Evolutionary conservation across 2,797 vertebrate genomes (phyloP).

Genomic region (Sebastes hopkinsi): DNA sequence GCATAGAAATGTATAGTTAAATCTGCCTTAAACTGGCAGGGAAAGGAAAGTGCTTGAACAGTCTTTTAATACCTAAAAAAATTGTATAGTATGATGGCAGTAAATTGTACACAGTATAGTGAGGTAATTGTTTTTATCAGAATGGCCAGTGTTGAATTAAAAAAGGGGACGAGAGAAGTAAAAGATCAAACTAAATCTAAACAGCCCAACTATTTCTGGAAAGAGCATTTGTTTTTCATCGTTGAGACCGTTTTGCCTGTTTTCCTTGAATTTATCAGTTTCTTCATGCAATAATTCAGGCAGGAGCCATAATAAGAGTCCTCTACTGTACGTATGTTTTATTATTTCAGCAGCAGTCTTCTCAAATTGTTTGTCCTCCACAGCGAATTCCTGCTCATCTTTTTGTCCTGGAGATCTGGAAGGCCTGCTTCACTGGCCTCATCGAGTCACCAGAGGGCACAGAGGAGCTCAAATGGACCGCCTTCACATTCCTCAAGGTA

Average conservation of each 20-base stretch:
- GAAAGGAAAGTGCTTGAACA: background rate
- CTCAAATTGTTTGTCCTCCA: background rate
- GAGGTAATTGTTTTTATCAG: background rate
- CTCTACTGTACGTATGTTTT: background rate
- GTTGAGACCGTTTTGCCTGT: too few species aligned
- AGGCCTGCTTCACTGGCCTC: slow-evolving; percentile 97
- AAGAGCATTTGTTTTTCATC: background rate
- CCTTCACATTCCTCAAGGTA: slow-evolving; percentile 99
- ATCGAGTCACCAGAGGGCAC: slow-evolving; percentile 98
- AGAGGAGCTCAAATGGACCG: slow-evolving; percentile 98
- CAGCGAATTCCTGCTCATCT: slow-evolving; percentile 91
- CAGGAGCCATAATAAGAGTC: background rate
- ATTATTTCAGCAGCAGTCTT: background rate
- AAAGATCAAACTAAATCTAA: background rate
- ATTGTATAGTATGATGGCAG: background rate
- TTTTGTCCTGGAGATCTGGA: slow-evolving; percentile 98
- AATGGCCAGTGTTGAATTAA: background rate
- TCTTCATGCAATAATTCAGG: background rate
- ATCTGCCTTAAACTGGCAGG: background rate
- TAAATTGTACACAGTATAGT: background rate
- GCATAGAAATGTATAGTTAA: background rate
- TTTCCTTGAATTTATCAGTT: background rate
- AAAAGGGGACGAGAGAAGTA: background rate
- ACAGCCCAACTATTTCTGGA: background rate
- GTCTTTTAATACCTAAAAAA: background rate